Base-by-base conservation (phyloP, 1,140 invertebrate genomes). In the Onthophagus taurus region DNA sequence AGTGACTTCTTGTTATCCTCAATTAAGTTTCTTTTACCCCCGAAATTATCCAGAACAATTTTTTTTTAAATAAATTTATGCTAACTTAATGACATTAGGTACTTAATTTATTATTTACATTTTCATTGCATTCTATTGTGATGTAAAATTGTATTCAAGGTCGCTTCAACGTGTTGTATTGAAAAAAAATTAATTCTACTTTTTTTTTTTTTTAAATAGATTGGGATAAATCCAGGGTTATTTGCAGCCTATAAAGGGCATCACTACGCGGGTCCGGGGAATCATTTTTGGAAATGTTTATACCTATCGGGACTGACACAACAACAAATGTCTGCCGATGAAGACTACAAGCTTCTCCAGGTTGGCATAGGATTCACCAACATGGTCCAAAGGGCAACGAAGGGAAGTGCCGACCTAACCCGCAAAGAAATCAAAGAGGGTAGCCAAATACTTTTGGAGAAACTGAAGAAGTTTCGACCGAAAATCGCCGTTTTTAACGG, bases 261-360 rank as follows among this genome's bases (percentile, higher is more conserved):
- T 70, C 93, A 97, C 67, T 97, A 97, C 72, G 93, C 93, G 33
- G 94, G 94, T 37, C 93, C 92, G 42, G 93, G 93, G 21, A 97
- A 98, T 72, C 94, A 98, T 72, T 97, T 97, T 69, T 98, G 94
- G 94, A 97, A 96, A 74, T 97, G 93, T 68, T 70, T 97, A 43
- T 94, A 91, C 69, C 69, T 97, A 37, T 90, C 90, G 38, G 91
- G 92, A 8, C 74, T 97, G 20, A 95, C 93, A 11, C 80, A 89
- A 26, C 90, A 96, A 63, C 92, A 92, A 59, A 83, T 97, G 78
- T 94, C 85, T 55, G 90, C 92, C 2, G 89, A 95, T 60, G 91
- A 97, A 70, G 94, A 97, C 69, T 89, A 84, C 63, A 91, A 91
- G 70, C 71, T 97, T 23, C 66, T 94, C 21, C 85, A 91, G 61